Evolutionary conservation across 2,888 invertebrate species (phyloP), one percentile per base, ranked within the genome.

Genomic region (Hydroisotoma schaefferi): DNA sequence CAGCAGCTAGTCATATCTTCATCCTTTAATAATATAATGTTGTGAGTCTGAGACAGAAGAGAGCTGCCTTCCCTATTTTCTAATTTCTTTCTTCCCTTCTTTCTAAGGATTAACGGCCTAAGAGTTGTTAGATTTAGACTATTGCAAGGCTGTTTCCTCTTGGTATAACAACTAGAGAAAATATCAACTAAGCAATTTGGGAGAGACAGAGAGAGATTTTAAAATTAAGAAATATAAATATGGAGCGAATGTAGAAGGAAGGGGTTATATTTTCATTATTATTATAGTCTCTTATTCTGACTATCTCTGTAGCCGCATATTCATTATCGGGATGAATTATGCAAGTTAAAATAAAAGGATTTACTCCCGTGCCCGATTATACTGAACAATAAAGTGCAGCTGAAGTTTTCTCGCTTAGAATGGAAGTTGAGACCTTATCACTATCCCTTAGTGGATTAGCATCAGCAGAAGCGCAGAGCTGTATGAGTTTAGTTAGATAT

Each of bases 341-440:
- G 40, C 40, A 40, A 20, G n/a, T 40, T 40, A 20, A 40, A 40
- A 40, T 40, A 40, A 40, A 40, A 40, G 40, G 40, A 40, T 40
- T 40, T 40, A 4, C 40, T 20, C 20, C n/a, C 40, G 15, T 40
- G 20, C 20, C 33, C 15, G 15, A 10, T 33, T 33, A 33, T 33
- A 33, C 33, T 33, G 33, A 33, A 33, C n/a, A 40, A 40, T 40
- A 40, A 40, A 40, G 20, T 40, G 33, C 33, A 33, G 33, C 33
- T 33, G 40, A 40, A 40, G 40, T 40, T 40, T 40, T 40, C 20
- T n/a, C n/a, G 56, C 43, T 29, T 53, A 37, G 49, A 47, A 40
- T 40, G 40, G 40, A 38, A 53, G 59, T 49, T 44, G 47, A 27
- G 57, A 52, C 62, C 51, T 63, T 63, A 59, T 58, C 58, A 47